Evolutionary conservation across 2,797 vertebrate species (phyloP), one percentile per base, ranked within the genome.

Genomic region (Dermochelys coriacea): DNA sequence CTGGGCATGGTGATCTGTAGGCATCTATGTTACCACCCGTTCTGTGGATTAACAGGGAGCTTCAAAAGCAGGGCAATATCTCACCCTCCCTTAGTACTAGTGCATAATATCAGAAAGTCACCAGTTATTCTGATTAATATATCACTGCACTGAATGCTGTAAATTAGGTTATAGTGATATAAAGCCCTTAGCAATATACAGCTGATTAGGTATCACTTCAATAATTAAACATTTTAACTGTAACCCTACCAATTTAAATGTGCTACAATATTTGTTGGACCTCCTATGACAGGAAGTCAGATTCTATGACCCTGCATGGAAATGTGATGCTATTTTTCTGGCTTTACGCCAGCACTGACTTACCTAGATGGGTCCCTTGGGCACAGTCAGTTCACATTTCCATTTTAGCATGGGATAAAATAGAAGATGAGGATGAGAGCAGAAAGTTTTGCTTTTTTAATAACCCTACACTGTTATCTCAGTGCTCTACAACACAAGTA

Each of bases 391-490:
- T 52, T 8, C 74, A 86, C 74, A 87, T 91, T 91, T 89, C 84
- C 87, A 88, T 92, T 90, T 90, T 90, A 93, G 74, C 81, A 85
- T 19, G 3, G 51, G 64, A 92, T 93, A 92, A 94, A 71, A 85
- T 4, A 87, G 23, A 27, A 88, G 93, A 82, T 71, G 3, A 89
- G 83, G 82, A 3, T 41, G 52, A 91, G 71, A 89, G 84, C 6
- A 75, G 49, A 83, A 80, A 83, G 21, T 12, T 31, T 23, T 80
- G 21, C 31, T 5, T 16, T 5, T 77, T 93, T 77, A 85, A 41
- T 80, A 29, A 61, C 31, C 71, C 34, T 14, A 89, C 59, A 68
- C 16, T 77, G 4, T 80, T 85, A 47, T 61, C 80, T 55, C 91
- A 80, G 41, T 49, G 47, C 64, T 82, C 8, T 77, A 51, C 1